Base-by-base conservation (phyloP, 23 tunicate species). In the Ciona savignyi region DNA sequence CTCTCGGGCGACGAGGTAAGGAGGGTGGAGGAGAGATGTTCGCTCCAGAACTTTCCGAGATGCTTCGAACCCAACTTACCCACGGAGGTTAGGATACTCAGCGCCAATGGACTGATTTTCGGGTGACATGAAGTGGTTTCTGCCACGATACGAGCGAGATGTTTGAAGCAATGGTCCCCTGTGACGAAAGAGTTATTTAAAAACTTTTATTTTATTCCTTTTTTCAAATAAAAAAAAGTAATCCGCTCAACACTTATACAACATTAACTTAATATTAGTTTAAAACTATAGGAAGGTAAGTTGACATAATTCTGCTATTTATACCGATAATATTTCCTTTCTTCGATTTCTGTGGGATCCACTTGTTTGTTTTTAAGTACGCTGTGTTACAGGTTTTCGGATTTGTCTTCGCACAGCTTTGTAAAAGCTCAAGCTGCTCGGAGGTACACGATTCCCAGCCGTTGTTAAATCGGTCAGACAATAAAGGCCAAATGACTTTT, bases 71-170 rank as follows among this genome's bases (percentile, higher is more conserved):
- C 86, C n/a, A 60, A 68, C 33, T 75, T 70, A 25, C 66, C 82
- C 32, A 83, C 69, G 48, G 62, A 56, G 15, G 71, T 27, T 3
- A 84, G 25, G 25, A 90, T 35, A 23, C 79, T 80, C 48, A 66
- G 70, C 9, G 81, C 79, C 1, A 84, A 70, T 2, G 74, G 85
- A 65, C 79, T 65, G 63, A 90, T 65, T 22, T 25, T 31, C 3
- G 97, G 97, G 60, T 90, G 97, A 67, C 83, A 79, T 1, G 60
- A 30, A 15, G 97, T 83, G 2, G 90, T 90, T 33, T 80, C 81
- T 25, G 86, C 77, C 32, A 90, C 29, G 31, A 90, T 70, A 23
- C 72, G 73, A 31, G 81, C 82, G 2, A 90, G 78, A 29, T 90
- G 81, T 61, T 78, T 79, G 75, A 63, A 79, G 60, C 78, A 73